Percentiles rank a stretch among this genome's conserved stretches.
These are phyloP conservation scores for Luscinia megarhynchos DNA, from an alignment of 2,797 vertebrate species.

Conservation along the genomic window DNA sequence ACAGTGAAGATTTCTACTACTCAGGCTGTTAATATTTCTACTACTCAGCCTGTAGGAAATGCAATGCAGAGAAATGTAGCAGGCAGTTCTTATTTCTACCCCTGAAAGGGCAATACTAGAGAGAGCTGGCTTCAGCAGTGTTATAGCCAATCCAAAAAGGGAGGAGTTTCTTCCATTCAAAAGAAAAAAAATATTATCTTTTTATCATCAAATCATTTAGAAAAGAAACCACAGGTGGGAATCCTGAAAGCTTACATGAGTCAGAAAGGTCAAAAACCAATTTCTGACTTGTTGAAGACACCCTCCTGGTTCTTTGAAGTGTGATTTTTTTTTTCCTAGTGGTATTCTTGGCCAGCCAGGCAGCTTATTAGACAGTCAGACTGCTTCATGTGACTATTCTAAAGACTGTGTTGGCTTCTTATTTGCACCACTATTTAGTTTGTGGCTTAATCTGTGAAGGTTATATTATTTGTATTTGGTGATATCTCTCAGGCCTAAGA, in stretches of 20 bases:
- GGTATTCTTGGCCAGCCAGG: constrained; percentile 16
- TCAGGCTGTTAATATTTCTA: not conserved
- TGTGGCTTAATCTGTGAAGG: not conserved
- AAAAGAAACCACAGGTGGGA: constrained; percentile 68
- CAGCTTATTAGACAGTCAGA: constrained; percentile 45
- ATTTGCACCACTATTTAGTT: not conserved
- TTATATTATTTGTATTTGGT: not conserved
- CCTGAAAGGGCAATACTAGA: not conserved
- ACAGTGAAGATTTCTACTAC: not conserved
- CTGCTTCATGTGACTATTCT: constrained; percentile 9
- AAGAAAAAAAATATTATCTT: constrained; percentile 53
- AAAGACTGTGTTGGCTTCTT: not conserved
- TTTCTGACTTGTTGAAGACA: constrained; percentile 70
- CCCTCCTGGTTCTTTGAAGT: constrained; percentile 63
- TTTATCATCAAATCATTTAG: constrained; percentile 61
- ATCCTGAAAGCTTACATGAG: constrained; percentile 61
- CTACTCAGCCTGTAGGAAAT: not conserved
- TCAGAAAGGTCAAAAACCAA: constrained; percentile 69
- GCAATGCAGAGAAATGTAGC: not conserved
- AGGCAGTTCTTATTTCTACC: not conserved
- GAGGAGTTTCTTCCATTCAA: constrained; percentile 54
- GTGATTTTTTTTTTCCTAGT: not conserved
- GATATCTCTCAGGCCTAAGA: not conserved
- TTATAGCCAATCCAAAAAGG: constrained; percentile 10
- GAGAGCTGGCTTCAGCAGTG: not conserved